Conservation (phyloP, 2,888 invertebrate genomes). For the Leptinotarsa juncta region DNA sequence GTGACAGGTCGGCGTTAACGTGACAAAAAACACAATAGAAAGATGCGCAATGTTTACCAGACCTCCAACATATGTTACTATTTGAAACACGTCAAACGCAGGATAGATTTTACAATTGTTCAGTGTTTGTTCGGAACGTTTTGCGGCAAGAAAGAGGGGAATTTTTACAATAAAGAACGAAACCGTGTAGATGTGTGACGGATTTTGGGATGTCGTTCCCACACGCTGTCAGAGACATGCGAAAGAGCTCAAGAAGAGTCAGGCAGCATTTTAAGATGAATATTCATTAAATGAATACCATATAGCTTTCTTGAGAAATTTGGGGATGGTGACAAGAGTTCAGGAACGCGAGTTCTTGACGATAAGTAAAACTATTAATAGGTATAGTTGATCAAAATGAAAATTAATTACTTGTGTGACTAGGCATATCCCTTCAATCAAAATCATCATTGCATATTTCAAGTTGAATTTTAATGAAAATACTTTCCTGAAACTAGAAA, state of each 20-base stretch:
- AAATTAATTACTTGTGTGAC: too few species aligned
- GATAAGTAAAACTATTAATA: too few species aligned
- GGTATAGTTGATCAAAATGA: too few species aligned
- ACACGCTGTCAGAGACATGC: conserved; percentile 8
- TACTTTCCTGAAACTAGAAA: too few species aligned
- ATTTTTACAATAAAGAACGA: conserved; percentile 21
- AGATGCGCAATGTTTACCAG: conserved; percentile 60
- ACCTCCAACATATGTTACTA: conserved; percentile 57
- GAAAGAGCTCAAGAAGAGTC: background rate
- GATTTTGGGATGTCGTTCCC: conserved; percentile 12
- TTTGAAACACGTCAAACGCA: conserved; percentile 52
- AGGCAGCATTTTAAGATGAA: background rate
- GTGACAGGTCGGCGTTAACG: conserved; percentile 60
- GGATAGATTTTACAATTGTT: conserved; percentile 46
- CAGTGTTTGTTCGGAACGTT: conserved; percentile 15
- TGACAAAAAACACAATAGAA: conserved; percentile 61
- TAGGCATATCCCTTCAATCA: too few species aligned
- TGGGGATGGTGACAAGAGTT: too few species aligned
- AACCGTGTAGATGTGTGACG: conserved; percentile 15
- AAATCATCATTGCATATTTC: too few species aligned
- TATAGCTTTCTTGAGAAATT: too few species aligned
- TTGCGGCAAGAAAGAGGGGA: conserved; percentile 21
- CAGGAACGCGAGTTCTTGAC: too few species aligned
- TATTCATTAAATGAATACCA: too few species aligned
- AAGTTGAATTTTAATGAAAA: too few species aligned